These are phyloP conservation scores for Montipora efflorescens DNA, from an alignment of 64 coral and sea anemone genomes.

Conservation along the genomic window DNA sequence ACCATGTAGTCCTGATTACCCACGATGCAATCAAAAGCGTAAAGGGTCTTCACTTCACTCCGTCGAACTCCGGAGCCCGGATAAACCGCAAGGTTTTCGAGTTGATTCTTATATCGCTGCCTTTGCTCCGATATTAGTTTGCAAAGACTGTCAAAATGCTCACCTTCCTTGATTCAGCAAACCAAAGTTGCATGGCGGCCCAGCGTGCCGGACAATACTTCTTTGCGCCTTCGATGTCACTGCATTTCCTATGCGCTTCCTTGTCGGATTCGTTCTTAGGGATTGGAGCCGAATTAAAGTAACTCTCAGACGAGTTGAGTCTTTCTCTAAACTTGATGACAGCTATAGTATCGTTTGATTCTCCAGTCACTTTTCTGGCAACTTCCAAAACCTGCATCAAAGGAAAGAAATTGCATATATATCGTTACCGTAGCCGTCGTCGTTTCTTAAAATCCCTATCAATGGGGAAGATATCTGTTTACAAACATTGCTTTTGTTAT, in stretches of 20 bases:
- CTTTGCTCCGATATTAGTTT: neutral
- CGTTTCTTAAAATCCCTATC: neutral
- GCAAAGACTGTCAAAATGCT: neutral
- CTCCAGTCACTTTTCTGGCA: conserved; percentile 36
- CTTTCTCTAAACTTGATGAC: conserved; percentile 34
- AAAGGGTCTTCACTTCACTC: no score
- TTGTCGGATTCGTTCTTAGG: conserved; percentile 80
- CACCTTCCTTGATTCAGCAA: conserved; percentile 82
- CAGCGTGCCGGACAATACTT: conserved; percentile 83
- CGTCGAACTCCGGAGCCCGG: no score
- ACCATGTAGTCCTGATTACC: no score
- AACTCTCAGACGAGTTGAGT: conserved; percentile 71
- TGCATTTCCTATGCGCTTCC: conserved; percentile 60
- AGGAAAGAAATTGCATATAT: neutral
- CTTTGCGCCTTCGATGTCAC: conserved; percentile 64
- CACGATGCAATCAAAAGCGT: no score
- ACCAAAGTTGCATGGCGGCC: conserved; percentile 80
- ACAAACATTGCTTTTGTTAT: no score
- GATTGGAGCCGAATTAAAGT: conserved; percentile 66
- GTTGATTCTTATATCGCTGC: no score
- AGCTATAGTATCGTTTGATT: conserved; percentile 25
- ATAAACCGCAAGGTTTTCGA: no score
- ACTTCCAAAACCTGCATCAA: conserved; percentile 36
- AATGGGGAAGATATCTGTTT: no score
- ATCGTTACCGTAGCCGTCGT: neutral